Percentiles rank a stretch among this genome's conserved stretches.
Conservation (phyloP, 2,888 invertebrate genomes). For the Melipona bicolor region DNA sequence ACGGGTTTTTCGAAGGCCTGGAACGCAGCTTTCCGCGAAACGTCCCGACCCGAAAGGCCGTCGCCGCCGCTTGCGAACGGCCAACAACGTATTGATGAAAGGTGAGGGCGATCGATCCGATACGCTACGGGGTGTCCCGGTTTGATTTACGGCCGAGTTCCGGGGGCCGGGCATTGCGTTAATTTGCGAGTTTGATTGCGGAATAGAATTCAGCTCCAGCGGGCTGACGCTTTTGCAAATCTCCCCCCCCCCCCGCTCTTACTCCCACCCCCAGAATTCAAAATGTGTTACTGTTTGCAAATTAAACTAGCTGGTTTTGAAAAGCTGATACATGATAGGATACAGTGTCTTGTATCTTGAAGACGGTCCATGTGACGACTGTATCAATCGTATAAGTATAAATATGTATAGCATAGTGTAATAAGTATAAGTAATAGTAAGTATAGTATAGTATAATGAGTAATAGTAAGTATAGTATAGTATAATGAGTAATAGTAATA, state of each 20-base stretch:
- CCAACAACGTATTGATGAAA: constrained; percentile 57
- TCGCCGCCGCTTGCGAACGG: constrained; percentile 30
- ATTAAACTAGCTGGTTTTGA: not conserved
- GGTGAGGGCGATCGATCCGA: constrained; percentile 57
- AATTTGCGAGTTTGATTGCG: constrained; percentile 22
- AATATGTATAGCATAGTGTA: no score
- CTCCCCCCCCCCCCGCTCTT: no score
- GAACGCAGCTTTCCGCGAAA: constrained; percentile 41
- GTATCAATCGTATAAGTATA: not conserved
- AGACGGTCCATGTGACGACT: not conserved
- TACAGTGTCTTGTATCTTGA: no score
- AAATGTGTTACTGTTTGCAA: not conserved
- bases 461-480: no score
- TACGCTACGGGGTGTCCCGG: constrained; percentile 51
- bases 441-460: no score
- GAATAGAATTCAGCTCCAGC: no score
- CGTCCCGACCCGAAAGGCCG: constrained; percentile 28
- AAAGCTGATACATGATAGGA: not conserved
- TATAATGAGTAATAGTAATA: no score
- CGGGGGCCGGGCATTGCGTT: constrained; percentile 18
- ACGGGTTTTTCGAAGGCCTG: constrained; percentile 10
- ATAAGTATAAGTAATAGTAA: no score
- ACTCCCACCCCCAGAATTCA: no score
- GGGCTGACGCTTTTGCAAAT: not conserved
- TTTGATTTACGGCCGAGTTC: constrained; percentile 34